Base-by-base conservation (phyloP, 2,113 vertebrate genomes). In the Chlorodrepanis virens region DNA sequence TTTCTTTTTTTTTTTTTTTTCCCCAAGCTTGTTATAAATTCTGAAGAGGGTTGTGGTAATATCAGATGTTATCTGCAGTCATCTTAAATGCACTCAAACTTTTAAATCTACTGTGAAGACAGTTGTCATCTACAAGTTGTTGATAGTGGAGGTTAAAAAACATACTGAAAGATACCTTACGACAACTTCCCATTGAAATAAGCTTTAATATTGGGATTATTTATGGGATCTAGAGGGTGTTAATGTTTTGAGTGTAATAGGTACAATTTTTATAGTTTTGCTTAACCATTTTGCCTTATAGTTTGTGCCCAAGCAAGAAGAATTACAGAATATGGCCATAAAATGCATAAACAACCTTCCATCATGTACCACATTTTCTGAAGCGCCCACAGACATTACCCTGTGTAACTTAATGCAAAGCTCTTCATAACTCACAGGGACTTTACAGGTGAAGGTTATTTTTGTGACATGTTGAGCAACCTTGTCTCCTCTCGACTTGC, bases 381-480 rank as follows among this genome's bases (percentile, higher is more conserved):
- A 74, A 45, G 44, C 20, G 76, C 64, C 60, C 54, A 52, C 47
- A 64, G 59, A 40, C 35, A 22, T 81, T 64, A 75, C 49, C 63
- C 37, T 39, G 18, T 16, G 29, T 80, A 47, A 37, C 68, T 77
- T 70, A 25, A 25, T 37, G 52, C 5, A n/a, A 64, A 93, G 27
- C 44, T 59, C 71, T 54, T 83, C 20, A 0, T 29, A 86, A 6
- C 22, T 78, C 12, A 0, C 5, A 28, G 45, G 63, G 85, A 67
- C 52, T 76, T 85, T 83, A 24, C 28, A 93, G 90, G 68, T 89
- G 39, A 89, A 67, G 76, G 37, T 85, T 88, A 86, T 94, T 93
- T 92, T 83, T 94, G 63, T 96, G 93, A 75, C 87, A 53, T 2
- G 17, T 91, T 84, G 68, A 84, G 65, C 77, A 87, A 8, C 24